Percentiles rank a stretch among this genome's conserved stretches.
These are phyloP conservation scores for Pammene fasciana DNA, from an alignment of 2,888 invertebrate genomes.

Conservation along the genomic window DNA sequence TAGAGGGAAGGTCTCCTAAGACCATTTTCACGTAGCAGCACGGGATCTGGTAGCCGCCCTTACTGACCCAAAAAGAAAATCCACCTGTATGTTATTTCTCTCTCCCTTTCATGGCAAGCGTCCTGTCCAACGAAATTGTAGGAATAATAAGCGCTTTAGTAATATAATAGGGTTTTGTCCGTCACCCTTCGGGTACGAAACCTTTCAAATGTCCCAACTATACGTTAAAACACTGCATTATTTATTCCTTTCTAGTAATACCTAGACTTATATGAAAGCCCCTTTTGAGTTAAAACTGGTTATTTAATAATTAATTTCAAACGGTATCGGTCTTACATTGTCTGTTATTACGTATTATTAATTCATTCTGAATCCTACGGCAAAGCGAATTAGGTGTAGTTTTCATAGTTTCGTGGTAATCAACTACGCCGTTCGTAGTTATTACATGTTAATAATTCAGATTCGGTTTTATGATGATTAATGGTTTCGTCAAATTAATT, in stretches of 20 bases:
- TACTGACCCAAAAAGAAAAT: no score
- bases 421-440: neutral
- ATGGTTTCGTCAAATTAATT: conserved; percentile 21
- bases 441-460: conserved; percentile 32
- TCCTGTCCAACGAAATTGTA: no score
- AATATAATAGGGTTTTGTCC: no score
- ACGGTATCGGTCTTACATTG: conserved; percentile 7
- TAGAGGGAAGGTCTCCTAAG: no score
- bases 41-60: no score
- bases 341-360: neutral
- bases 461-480: conserved; percentile 28
- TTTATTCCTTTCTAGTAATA: conserved; percentile 1
- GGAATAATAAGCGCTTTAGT: no score
- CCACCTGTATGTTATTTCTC: no score
- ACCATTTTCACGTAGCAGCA: no score
- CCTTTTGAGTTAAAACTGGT: neutral
- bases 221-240: neutral
- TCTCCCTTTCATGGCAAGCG: no score
- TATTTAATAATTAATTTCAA: conserved; percentile 21
- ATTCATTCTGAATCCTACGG: neutral
- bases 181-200: no score
- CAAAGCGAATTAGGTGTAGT: neutral
- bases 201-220: no score
- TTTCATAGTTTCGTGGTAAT: neutral
- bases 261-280: neutral